Percentiles rank a stretch among this genome's conserved stretches.
These are phyloP conservation scores for Hydractinia echinata DNA, from an alignment of 30 jellyfish, hydroid and myxozoan species.

Conservation along the genomic window DNA sequence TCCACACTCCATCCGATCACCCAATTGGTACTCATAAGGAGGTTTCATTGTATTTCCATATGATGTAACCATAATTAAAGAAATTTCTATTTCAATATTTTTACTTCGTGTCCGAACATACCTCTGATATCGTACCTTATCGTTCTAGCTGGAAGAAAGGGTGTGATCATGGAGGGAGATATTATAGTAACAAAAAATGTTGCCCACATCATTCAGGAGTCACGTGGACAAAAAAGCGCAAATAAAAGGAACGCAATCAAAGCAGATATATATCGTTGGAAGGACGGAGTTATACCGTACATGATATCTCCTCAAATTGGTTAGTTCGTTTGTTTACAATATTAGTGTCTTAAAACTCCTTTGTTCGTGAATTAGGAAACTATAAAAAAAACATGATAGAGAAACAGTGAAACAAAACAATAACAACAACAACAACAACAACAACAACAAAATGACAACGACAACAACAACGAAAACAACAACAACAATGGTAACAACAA, in stretches of 20 bases:
- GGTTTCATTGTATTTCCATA: too few species aligned
- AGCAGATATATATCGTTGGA: slow-evolving; percentile 26
- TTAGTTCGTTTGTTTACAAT: not conserved
- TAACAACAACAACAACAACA: too few species aligned
- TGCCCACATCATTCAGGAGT: not conserved
- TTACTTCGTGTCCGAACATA: not conserved
- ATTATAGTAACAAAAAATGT: slow-evolving; percentile 29
- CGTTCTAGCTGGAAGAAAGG: not conserved
- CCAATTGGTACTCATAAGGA: too few species aligned
- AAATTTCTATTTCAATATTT: not conserved
- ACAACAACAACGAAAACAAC: too few species aligned
- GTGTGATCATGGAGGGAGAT: slow-evolving; percentile 23
- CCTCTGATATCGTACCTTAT: not conserved
- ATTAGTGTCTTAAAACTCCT: too few species aligned
- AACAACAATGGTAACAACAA: too few species aligned
- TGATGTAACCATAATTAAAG: not conserved
- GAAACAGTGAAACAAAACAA: too few species aligned
- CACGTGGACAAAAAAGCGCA: not conserved
- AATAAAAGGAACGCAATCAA: slow-evolving; percentile 24
- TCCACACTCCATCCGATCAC: too few species aligned
- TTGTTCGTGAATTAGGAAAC: too few species aligned
- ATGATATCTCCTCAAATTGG: slow-evolving; percentile 3
- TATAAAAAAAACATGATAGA: too few species aligned
- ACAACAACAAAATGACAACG: too few species aligned
- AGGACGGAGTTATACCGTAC: slow-evolving; percentile 34